These are phyloP conservation scores for Pelagia noctiluca DNA, from an alignment of 30 jellyfish, hydroid and myxozoan genomes.

Conservation along the genomic window DNA sequence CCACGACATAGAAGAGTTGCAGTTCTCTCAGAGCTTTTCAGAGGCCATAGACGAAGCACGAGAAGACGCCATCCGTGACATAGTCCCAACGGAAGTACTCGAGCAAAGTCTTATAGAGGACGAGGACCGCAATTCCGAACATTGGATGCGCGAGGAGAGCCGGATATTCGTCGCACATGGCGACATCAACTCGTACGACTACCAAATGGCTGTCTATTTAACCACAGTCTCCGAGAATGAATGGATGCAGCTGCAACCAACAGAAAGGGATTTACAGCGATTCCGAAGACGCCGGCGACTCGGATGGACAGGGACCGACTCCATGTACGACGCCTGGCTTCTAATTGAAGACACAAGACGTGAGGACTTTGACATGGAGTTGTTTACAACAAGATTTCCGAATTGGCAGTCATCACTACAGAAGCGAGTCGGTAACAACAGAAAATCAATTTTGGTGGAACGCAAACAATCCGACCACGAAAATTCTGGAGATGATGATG, in stretches of 20 bases:
- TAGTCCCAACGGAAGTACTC: neutral
- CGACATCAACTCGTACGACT: neutral
- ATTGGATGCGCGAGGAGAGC: neutral
- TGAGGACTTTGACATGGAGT: neutral
- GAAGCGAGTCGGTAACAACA: neutral
- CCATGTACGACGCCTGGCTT: constrained; percentile 46
- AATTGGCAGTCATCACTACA: neutral
- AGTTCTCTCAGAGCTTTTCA: constrained; percentile 3
- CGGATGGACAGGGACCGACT: constrained; percentile 14
- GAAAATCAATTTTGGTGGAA: neutral
- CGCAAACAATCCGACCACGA: neutral
- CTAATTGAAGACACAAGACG: constrained; percentile 13
- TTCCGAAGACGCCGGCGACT: constrained; percentile 11
- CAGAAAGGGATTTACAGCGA: neutral
- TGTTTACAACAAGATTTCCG: neutral
- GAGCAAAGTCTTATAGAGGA: neutral
- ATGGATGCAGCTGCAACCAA: constrained; percentile 5
- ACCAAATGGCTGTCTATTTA: constrained; percentile 4
- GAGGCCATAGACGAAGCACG: neutral
- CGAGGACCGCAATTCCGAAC: neutral
- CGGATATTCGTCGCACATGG: constrained; percentile 1
- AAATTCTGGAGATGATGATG: neutral
- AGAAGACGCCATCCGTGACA: neutral
- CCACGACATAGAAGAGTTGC: neutral
- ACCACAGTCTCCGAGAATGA: neutral